phyloP scores from a whole-genome alignment of 2,888 invertebrate genomes.

The Helleia helle region DNA sequence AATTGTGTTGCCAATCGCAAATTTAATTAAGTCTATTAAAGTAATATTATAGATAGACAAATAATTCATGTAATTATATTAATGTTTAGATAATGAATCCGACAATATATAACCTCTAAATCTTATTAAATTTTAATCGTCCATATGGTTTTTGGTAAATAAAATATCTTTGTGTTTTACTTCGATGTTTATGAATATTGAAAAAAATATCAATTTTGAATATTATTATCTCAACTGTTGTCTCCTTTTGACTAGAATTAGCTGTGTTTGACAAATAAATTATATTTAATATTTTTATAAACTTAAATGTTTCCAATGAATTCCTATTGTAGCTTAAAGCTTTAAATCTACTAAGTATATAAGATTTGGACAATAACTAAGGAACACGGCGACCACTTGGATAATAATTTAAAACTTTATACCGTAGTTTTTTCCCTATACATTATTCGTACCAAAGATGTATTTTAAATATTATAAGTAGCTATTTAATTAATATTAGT shows the following conservation, averaged over 20 bases:
- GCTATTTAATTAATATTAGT: constrained; percentile 36
- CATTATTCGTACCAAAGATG: constrained; percentile 10
- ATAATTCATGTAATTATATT: constrained; percentile 13
- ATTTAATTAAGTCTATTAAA: constrained; percentile 26
- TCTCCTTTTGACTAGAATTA: constrained; percentile 46
- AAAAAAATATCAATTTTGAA: not conserved
- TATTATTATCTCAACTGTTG: constrained; percentile 12
- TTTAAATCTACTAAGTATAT: constrained; percentile 15
- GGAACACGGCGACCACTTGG: constrained; percentile 38
- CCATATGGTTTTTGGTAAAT: not conserved
- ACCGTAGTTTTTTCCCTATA: constrained; percentile 31
- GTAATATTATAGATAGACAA: constrained; percentile 17
- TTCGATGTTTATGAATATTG: not conserved
- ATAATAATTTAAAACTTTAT: constrained; percentile 48
- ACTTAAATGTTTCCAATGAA: constrained; percentile 7
- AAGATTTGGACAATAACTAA: constrained; percentile 47
- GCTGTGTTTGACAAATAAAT: constrained; percentile 73
- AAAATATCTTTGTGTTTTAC: not conserved
- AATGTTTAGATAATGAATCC: constrained; percentile 7
- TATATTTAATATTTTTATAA: constrained; percentile 17
- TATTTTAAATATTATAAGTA: constrained; percentile 27
- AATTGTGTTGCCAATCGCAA: constrained; percentile 63
- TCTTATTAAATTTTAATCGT: not conserved
- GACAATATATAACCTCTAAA: not conserved
- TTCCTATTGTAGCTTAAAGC: constrained; percentile 9